Conservation (phyloP, 2,888 invertebrate species). For the Plebejus argus region DNA sequence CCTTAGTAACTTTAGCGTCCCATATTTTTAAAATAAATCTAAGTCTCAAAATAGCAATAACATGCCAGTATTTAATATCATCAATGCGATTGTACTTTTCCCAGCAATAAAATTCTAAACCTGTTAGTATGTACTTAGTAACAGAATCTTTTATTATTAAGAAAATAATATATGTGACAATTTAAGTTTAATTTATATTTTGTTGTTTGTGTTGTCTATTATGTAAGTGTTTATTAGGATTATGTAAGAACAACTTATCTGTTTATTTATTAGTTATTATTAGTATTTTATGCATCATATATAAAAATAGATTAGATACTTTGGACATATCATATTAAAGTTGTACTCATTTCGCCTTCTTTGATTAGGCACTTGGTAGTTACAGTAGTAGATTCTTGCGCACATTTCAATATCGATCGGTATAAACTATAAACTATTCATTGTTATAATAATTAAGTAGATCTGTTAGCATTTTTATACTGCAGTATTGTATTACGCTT, state of each 20-base stretch:
- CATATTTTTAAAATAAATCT: background rate
- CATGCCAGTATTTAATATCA: background rate
- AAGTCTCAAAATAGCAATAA: background rate
- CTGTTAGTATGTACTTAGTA: too few relatives aligned
- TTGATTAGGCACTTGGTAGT: background rate
- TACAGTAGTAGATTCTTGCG: background rate
- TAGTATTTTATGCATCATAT: background rate
- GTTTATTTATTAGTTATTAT: background rate
- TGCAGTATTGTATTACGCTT: background rate
- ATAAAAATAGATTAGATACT: background rate
- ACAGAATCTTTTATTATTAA: too few relatives aligned
- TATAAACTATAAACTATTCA: background rate
- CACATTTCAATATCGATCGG: background rate
- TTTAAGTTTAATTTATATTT: background rate
- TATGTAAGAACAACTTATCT: background rate
- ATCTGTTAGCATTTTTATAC: background rate
- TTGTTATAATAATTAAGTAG: background rate
- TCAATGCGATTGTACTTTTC: background rate
- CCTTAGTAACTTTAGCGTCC: background rate
- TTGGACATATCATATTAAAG: conserved; percentile 2
- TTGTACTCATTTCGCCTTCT: background rate
- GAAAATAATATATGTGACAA: background rate
- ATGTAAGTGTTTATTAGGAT: background rate
- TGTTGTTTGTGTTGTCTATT: background rate
- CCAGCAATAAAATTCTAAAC: background rate